phyloP scores from a whole-genome alignment of 2,797 vertebrate genomes.

The Hylomyscus alleni region DNA sequence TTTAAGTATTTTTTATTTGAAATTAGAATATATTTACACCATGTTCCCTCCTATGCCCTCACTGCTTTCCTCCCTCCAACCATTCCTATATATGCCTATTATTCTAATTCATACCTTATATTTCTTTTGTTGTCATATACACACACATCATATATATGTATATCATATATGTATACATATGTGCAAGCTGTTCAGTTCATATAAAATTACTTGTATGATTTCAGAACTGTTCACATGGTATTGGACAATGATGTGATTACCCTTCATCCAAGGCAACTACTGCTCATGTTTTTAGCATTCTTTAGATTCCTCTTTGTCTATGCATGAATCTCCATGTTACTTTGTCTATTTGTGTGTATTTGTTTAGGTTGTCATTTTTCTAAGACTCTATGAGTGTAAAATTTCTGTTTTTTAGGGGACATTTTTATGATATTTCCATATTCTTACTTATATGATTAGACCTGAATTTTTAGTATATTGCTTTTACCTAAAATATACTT shows the following conservation, averaged over 20 bases:
- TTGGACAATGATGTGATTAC: not conserved
- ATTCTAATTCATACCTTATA: not conserved
- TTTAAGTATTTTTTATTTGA: not conserved
- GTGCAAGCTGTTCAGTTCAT: not conserved
- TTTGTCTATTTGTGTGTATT: not conserved
- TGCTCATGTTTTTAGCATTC: not conserved
- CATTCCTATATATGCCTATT: not conserved
- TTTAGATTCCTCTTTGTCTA: not conserved
- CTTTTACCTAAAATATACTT: not conserved
- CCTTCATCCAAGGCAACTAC: not conserved
- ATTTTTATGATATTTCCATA: not conserved
- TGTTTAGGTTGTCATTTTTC: not conserved
- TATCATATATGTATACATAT: not conserved
- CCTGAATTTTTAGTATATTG: not conserved
- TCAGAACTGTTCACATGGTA: not conserved
- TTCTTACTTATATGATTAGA: not conserved
- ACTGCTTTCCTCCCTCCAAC: not conserved
- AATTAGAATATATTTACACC: not conserved
- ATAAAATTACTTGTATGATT: not conserved
- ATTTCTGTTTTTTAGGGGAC: not conserved
- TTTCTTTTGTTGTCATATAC: not conserved
- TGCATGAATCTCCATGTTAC: not conserved
- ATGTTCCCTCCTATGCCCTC: not conserved
- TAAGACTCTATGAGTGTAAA: not conserved
- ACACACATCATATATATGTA: not conserved